Base-by-base conservation (phyloP, 1,140 invertebrate species). In the Brachionus paranguensis region DNA sequence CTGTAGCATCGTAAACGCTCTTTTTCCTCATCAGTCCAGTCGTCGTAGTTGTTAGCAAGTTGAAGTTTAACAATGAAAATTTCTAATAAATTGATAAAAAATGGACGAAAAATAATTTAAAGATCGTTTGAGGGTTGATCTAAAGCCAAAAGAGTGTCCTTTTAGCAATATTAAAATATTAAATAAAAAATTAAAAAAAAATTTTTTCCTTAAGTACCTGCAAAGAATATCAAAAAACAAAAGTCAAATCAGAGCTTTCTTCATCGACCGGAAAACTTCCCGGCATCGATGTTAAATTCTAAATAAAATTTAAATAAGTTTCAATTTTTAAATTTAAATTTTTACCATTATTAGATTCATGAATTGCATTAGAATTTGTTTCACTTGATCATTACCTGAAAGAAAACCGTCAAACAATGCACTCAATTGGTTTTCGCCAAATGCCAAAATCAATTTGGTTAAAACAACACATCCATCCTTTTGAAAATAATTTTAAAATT, bases 21-120 rank as follows among this genome's bases (percentile, higher is more conserved):
- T 81, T 81, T 81, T 81, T 81, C 78, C 64, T 81, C 78, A 12
- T 81, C 78, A 4, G n/a, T 81, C 78, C 78, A 81, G 3, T 81
- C 64, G 53, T 81, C 78, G 12, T 81, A 81, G 17, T 81, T 45
- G n/a, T 64, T 27, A 2, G 78, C n/a, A 17, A 81, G 29, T 47
- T 81, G 78, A 41, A 81, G 53, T 81, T 81, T 81, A 14, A 81
- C 11, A 10, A 81, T 81, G 45, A 81, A 81, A 24, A 81, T 29
- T 43, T 81, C 78, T 12, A 81, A 29, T 81, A 81, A 47, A 68
- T 68, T 68, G 14, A 68, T 37, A 45, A 81, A 81, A 81, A 64
- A 81, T 33, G 78, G 78, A 24, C 78, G 33, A 24, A 81, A 81
- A 37, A 81, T 64, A n/a, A 12, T 12, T 27, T 43, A 37, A 5